Conservation (phyloP, 30 jellyfish, hydroid and myxozoan species). For the Nemopilema nomurai region DNA sequence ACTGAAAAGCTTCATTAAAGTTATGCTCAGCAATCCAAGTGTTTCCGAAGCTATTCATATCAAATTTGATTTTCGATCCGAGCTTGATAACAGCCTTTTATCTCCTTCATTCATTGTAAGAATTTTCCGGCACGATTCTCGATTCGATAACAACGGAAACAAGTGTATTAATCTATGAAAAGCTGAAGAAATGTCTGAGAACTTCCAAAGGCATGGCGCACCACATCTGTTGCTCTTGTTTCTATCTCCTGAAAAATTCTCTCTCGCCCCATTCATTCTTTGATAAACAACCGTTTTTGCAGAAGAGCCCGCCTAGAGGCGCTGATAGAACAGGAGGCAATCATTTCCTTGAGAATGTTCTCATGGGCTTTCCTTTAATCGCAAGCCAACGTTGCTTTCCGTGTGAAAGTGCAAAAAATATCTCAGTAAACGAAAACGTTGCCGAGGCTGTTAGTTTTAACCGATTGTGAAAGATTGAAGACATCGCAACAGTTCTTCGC, state of each 20-base stretch:
- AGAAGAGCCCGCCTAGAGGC: not conserved
- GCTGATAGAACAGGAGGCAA: not conserved
- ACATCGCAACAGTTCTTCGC: too few species aligned
- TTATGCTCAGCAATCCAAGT: not conserved
- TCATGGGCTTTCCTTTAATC: not conserved
- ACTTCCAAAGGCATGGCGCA: too few species aligned
- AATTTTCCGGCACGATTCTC: constrained; percentile 3
- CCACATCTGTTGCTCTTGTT: not conserved
- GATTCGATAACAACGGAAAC: not conserved
- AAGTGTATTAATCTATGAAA: not conserved
- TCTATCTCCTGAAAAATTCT: not conserved
- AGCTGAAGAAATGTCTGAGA: not conserved
- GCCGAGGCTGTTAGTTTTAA: not conserved
- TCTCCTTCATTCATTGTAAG: not conserved
- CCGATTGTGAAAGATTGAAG: not conserved
- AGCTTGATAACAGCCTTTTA: not conserved
- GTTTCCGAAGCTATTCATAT: not conserved
- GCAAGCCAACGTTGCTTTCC: not conserved
- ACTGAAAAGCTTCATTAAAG: too few species aligned
- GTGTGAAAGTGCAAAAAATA: not conserved
- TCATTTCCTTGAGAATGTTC: not conserved
- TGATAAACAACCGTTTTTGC: not conserved
- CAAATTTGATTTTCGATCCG: too few species aligned
- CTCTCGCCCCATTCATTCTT: not conserved
- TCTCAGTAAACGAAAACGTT: not conserved